phyloP scores from a whole-genome alignment of 30 jellyfish, hydroid and myxozoan genomes.

The Rhopilema esculentum region DNA sequence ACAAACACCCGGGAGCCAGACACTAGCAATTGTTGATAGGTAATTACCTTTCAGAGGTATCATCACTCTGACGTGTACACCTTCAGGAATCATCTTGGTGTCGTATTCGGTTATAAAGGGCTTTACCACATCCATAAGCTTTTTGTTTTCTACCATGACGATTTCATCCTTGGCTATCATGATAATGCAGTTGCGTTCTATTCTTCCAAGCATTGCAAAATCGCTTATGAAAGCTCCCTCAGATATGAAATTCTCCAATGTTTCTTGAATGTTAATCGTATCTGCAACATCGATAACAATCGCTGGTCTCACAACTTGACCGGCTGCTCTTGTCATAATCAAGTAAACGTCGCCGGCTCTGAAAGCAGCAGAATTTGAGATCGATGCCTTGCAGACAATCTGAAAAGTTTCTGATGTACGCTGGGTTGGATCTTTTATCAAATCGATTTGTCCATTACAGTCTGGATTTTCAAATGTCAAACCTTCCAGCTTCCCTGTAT shows the following conservation, averaged over 20 bases:
- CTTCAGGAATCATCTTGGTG: conserved; percentile 17
- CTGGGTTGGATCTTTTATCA: not conserved
- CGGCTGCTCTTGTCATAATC: conserved; percentile 29
- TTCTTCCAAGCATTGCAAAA: conserved; percentile 52
- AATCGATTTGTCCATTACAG: not conserved
- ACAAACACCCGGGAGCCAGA: too few species aligned
- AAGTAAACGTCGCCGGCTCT: conserved; percentile 19
- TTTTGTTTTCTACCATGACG: conserved; percentile 24
- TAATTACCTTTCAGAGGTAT: conserved; percentile 18
- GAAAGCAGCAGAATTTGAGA: conserved; percentile 23
- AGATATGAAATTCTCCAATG: conserved; percentile 28
- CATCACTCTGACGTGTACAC: conserved; percentile 11
- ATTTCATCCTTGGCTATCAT: conserved; percentile 41
- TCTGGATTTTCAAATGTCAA: conserved; percentile 11
- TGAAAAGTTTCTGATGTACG: conserved; percentile 20
- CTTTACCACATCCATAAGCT: conserved; percentile 6
- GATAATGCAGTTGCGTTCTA: conserved; percentile 40
- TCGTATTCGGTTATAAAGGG: conserved; percentile 20
- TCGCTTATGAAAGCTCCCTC: conserved; percentile 30
- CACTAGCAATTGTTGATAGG: too few species aligned
- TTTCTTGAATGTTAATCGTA: conserved; percentile 22
- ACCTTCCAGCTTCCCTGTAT: conserved; percentile 11
- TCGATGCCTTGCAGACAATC: conserved; percentile 35
- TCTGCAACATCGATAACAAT: conserved; percentile 29
- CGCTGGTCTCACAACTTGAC: conserved; percentile 23